Percentiles rank a stretch among this genome's conserved stretches.
Evolutionary conservation across 2,113 vertebrate species (phyloP).

Genomic region (Lophura nycthemera): DNA sequence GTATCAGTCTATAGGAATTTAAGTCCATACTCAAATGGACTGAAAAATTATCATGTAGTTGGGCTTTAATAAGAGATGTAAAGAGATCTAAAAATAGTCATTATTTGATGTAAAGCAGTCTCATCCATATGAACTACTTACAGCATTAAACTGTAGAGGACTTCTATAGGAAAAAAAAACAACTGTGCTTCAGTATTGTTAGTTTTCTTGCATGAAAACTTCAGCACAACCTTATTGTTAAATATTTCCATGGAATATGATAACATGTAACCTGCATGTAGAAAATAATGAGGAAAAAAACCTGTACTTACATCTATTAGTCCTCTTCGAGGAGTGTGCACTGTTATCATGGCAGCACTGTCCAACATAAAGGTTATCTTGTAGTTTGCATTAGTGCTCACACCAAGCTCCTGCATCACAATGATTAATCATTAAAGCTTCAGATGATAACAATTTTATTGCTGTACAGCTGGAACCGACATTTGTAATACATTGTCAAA

Average conservation of each 20-base stretch:
- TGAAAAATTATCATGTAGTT: neutral
- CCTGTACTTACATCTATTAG: constrained; percentile 88
- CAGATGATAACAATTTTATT: neutral
- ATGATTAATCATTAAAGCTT: constrained; percentile 18
- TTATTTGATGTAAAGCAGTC: neutral
- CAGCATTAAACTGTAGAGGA: neutral
- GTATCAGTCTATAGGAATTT: neutral
- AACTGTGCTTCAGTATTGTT: neutral
- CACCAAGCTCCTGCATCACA: constrained; percentile 91
- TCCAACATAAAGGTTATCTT: constrained; percentile 99
- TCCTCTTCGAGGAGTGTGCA: constrained; percentile 95
- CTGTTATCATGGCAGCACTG: constrained; percentile 98
- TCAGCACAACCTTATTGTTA: neutral
- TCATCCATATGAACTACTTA: neutral
- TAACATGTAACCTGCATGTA: neutral
- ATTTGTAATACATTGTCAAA: neutral
- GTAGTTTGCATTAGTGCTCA: constrained; percentile 96
- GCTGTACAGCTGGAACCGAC: neutral
- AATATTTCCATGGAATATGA: neutral
- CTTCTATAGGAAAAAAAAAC: neutral
- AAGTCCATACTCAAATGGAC: neutral
- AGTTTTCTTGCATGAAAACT: neutral
- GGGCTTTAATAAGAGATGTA: neutral
- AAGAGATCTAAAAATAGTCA: no score
- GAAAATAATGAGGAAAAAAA: neutral